Conservation (phyloP, 2,797 vertebrate species). For the Epinephelus awoara region DNA sequence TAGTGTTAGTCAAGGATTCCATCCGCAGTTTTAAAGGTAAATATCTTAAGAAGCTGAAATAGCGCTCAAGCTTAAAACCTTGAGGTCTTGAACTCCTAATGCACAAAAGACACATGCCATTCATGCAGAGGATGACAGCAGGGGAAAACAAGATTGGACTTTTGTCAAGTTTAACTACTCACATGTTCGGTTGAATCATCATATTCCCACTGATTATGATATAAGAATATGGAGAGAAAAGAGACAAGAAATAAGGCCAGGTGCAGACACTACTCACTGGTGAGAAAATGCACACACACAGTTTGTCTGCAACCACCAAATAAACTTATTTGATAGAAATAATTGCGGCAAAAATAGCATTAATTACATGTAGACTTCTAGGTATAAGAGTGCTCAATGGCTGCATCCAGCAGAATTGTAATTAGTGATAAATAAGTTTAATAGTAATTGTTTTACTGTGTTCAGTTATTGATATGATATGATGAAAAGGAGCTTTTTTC, state of each 20-base stretch:
- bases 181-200: constrained; percentile 99
- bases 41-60: constrained; percentile 2
- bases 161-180: constrained; percentile 85
- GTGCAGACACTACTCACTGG: constrained; percentile 60
- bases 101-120: constrained; percentile 46
- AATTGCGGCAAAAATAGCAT: background rate
- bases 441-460: background rate
- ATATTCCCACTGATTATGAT: constrained; percentile 97
- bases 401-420: background rate
- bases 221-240: constrained; percentile 75
- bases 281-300: constrained; percentile 36
- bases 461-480: background rate
- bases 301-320: constrained; percentile 27
- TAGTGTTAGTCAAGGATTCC: constrained; percentile 34
- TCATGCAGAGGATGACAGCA: constrained; percentile 51
- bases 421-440: constrained; percentile 4
- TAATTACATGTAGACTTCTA: background rate
- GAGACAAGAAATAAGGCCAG: constrained; percentile 50
- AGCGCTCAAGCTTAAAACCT: constrained; percentile 1
- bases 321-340: background rate
- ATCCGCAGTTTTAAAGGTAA: constrained; percentile 8
- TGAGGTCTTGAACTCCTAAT: background rate
- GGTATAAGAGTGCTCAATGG: background rate
- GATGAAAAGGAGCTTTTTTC: constrained; percentile 1
- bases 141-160: constrained; percentile 1